A percentile compares a stretch with the other conserved stretches of the same genome.
phyloP scores from a whole-genome alignment of 1,140 invertebrate genomes.

The Drosophila seguyi region DNA sequence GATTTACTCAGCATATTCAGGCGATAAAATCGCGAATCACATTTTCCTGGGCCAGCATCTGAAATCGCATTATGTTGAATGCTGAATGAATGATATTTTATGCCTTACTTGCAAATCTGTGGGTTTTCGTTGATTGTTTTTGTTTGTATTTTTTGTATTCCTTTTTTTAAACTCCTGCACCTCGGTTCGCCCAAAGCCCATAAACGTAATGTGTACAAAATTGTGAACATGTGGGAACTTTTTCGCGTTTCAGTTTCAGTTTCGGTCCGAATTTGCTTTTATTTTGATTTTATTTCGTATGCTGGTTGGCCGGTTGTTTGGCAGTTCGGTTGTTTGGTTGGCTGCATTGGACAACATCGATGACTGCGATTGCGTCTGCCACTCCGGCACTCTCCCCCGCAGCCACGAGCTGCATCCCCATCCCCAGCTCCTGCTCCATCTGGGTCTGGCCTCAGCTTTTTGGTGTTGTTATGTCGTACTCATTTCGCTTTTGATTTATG shows the following conservation, averaged over 20 bases:
- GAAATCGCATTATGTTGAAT: slow-evolving; percentile 67
- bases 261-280: slow-evolving; percentile 45
- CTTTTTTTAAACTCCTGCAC: slow-evolving; percentile 39
- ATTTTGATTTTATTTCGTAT: slow-evolving; percentile 57
- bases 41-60: slow-evolving; percentile 11
- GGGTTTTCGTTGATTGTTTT: slow-evolving; percentile 58
- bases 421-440: slow-evolving; percentile 15
- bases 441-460: slow-evolving; percentile 54
- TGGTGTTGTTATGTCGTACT: slow-evolving; percentile 83
- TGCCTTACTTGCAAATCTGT: slow-evolving; percentile 75
- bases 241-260: slow-evolving; percentile 54
- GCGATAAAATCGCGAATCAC: slow-evolving; percentile 39
- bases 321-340: slow-evolving; percentile 57
- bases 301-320: slow-evolving; percentile 55
- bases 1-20: slow-evolving; percentile 7
- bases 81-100: slow-evolving; percentile 82
- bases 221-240: slow-evolving; percentile 83
- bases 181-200: slow-evolving; percentile 43
- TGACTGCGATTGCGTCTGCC: slow-evolving; percentile 48
- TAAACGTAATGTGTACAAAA: slow-evolving; percentile 76
- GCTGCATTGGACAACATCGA: slow-evolving; percentile 68
- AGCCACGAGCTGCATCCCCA: slow-evolving; percentile 1
- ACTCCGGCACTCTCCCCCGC: slow-evolving; percentile 18
- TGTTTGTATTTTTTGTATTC: slow-evolving; percentile 27
- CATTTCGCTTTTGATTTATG: slow-evolving; percentile 83